These are phyloP conservation scores for Samia ricini DNA, from an alignment of 1,140 invertebrate species.

Conservation along the genomic window DNA sequence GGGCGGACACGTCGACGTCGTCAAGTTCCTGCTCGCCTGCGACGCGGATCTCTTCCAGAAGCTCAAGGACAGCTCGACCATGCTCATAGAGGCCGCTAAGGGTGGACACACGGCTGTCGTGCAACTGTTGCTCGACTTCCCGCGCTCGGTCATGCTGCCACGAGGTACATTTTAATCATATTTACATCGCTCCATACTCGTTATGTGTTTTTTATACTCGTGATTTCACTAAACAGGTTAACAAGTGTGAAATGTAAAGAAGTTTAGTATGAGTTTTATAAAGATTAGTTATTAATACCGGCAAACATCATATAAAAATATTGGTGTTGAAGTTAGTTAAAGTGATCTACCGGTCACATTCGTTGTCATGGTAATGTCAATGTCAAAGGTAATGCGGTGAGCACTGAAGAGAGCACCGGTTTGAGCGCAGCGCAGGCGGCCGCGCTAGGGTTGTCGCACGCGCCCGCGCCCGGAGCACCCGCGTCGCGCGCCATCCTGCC, in stretches of 20 bases:
- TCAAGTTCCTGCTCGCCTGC: constrained; percentile 92
- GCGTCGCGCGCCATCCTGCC: constrained; percentile 45
- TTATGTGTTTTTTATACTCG: no score
- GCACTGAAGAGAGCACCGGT: constrained; percentile 55
- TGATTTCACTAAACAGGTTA: no score
- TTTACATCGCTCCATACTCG: background rate
- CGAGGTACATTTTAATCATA: constrained; percentile 32
- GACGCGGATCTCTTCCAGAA: constrained; percentile 97
- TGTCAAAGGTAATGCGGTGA: constrained; percentile 47
- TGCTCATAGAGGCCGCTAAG: constrained; percentile 98
- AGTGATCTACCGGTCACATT: no score
- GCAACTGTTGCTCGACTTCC: constrained; percentile 95
- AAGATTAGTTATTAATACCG: no score
- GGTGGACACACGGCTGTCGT: constrained; percentile 97
- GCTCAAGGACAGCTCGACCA: constrained; percentile 98
- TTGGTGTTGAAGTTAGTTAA: no score
- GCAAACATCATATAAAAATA: no score
- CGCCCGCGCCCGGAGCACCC: constrained; percentile 59
- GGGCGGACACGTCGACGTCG: constrained; percentile 95
- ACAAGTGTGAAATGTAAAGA: no score
- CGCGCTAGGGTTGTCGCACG: constrained; percentile 57
- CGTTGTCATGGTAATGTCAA: no score
- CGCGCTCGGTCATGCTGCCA: constrained; percentile 87
- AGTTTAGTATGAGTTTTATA: no score
- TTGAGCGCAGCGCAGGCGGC: constrained; percentile 64